Evolutionary conservation across 37 sponge, comb jelly and placozoan species (phyloP), one percentile per base, ranked within the genome.

Genomic region (Agelas oroides): DNA sequence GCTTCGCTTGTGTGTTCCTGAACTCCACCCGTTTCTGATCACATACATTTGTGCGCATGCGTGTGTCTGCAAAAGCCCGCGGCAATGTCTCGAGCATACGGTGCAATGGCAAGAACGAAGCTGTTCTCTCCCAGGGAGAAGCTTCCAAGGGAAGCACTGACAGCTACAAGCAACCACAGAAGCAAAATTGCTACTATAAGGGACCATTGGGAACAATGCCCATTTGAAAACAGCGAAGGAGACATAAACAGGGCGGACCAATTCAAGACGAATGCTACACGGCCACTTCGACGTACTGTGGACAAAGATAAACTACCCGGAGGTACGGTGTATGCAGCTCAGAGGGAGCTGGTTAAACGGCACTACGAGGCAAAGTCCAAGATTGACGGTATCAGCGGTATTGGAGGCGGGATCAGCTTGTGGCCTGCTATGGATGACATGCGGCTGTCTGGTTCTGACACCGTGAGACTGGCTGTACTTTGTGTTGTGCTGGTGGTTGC

Each of bases 401-500:
- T 83, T 11, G 86, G 86, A 21, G 86, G 86, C 5, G 86, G 86
- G 17, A 53, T 86, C 24, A 86, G 76, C 58, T 11, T 78, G 61
- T 86, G 86, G 86, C 86, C 86, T 15, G 71, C 71, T 2, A 86
- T 86, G 86, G 71, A 78, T 46, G 78, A 78, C 71, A 86, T 86
- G 86, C 61, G 86, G 14, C 86, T 86, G 37, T 46, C 86, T 2
- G 6, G 31, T 38, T 5, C 62, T 2, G 86, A 86, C 32, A 35
- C 71, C 15, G 17, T 63, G 0, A 14, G 21, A 21, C 71, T 86
- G 61, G 39, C 46, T 6, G 19, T 28, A 23, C 1, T 36, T 8
- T 58, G 57, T 24, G 35, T 63, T 33, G 34, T 77, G 12, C 59
- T 86, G 6, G 34, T 70, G 16, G 32, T 39, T 25, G 52, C 27